A percentile compares a stretch with the other conserved stretches of the same genome.
Conservation (phyloP, 2,888 invertebrate genomes). For the Hedya salicella region DNA sequence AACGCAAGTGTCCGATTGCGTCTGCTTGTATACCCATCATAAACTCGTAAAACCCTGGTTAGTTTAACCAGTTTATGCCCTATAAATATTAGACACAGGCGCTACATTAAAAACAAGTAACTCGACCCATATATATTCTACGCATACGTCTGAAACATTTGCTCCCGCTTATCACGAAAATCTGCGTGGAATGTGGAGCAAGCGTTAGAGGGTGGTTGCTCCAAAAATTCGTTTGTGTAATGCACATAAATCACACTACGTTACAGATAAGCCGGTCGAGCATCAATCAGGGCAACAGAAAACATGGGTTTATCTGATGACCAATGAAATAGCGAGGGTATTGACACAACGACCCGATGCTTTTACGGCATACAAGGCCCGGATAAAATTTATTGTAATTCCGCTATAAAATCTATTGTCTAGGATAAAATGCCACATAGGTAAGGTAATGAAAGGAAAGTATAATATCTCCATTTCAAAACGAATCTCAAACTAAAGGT, state of each 20-base stretch:
- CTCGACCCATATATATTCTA: background rate
- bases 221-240: slow-evolving; percentile 17
- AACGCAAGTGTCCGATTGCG: background rate
- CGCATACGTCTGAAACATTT: background rate
- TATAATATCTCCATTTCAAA: background rate
- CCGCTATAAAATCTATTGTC: background rate
- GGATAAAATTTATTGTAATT: background rate
- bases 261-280: slow-evolving; percentile 37
- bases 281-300: slow-evolving; percentile 34
- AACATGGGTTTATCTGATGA: slow-evolving; percentile 34
- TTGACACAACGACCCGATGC: slow-evolving; percentile 26
- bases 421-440: background rate
- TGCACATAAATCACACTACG: slow-evolving; percentile 50
- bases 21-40: too few species aligned
- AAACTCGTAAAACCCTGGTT: too few species aligned
- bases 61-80: too few species aligned
- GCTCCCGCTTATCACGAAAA: background rate
- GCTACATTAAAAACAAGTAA: too few species aligned
- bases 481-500: too few species aligned
- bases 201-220: background rate
- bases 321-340: slow-evolving; percentile 29
- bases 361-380: slow-evolving; percentile 1
- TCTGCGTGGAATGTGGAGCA: background rate
- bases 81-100: too few species aligned
- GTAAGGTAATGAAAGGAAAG: background rate